A percentile compares a stretch with the other conserved stretches of the same genome.
Conservation (phyloP, 2,113 vertebrate species). For the Cnemophilus loriae region DNA sequence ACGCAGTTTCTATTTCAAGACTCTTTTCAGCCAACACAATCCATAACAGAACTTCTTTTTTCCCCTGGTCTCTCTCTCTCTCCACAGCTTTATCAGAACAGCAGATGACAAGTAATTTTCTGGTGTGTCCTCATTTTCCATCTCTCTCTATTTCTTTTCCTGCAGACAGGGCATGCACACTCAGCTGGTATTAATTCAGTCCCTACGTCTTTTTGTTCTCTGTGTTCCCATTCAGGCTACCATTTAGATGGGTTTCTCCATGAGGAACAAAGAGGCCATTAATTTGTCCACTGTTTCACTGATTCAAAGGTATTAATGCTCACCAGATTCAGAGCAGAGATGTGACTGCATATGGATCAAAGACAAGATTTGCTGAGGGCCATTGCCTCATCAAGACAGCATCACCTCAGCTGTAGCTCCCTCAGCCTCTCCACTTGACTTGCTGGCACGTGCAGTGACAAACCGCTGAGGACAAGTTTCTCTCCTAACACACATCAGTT, state of each 20-base stretch:
- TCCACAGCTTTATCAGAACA: background rate
- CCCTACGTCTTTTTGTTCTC: background rate
- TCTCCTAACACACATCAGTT: background rate
- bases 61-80: background rate
- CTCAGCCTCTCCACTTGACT: background rate
- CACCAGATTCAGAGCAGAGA: background rate
- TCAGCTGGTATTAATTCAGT: background rate
- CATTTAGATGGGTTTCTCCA: background rate
- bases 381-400: background rate
- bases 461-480: background rate
- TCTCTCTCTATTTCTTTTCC: background rate
- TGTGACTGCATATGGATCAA: background rate
- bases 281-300: slow-evolving; percentile 9
- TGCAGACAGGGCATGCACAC: background rate
- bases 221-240: background rate
- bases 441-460: background rate
- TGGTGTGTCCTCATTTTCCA: slow-evolving; percentile 30
- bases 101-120: slow-evolving; percentile 42
- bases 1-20: slow-evolving; percentile 25
- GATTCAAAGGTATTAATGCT: background rate
- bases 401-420: background rate
- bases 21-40: slow-evolving; percentile 23
- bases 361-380: background rate
- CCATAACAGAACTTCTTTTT: background rate
- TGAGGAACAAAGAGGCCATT: background rate